Evolutionary conservation across 2,888 invertebrate species (phyloP).

Genomic region (Ophioninae sp.): DNA sequence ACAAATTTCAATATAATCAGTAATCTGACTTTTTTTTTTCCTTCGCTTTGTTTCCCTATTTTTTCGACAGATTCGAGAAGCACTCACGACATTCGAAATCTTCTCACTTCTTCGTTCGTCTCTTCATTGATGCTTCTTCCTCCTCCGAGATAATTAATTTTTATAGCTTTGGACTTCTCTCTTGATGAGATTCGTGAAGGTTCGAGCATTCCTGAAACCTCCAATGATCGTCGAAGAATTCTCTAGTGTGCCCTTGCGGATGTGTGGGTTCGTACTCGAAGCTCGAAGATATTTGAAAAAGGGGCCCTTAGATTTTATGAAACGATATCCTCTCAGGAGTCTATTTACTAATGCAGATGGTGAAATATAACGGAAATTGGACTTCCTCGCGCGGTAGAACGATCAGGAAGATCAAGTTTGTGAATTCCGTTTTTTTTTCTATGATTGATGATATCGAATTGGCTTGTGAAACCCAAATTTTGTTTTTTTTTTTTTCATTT

Average conservation of each 20-base stretch:
- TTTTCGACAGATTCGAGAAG: background rate
- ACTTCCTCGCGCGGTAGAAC: background rate
- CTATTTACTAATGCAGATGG: background rate
- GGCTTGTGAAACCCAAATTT: too few species aligned
- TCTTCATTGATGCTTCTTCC: constrained; percentile 4
- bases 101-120: constrained; percentile 32
- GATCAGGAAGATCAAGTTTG: too few species aligned
- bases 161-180: constrained; percentile 67
- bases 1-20: too few species aligned
- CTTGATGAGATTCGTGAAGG: constrained; percentile 7
- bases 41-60: background rate
- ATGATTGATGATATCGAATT: too few species aligned
- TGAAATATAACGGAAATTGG: background rate
- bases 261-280: background rate
- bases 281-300: background rate
- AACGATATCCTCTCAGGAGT: background rate
- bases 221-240: constrained; percentile 59
- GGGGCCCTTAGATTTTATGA: background rate
- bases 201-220: constrained; percentile 62
- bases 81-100: background rate
- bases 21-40: background rate
- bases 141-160: constrained; percentile 73
- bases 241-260: constrained; percentile 1
- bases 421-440: background rate
- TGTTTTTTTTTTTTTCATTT: too few species aligned